Conservation (phyloP, 2,113 vertebrate genomes). For the Gadus chalcogrammus region DNA sequence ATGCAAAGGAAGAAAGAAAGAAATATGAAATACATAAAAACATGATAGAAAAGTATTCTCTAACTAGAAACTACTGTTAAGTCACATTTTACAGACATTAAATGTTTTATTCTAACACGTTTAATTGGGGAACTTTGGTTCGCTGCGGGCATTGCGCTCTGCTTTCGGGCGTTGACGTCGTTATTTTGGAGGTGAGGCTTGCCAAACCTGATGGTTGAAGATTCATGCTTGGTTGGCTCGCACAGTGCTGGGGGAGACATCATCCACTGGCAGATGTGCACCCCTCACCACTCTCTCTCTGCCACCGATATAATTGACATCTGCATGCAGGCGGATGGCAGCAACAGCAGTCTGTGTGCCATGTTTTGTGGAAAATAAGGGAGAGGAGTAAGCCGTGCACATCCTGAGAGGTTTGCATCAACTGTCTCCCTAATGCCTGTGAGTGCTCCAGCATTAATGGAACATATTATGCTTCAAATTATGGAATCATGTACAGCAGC, state of each 20-base stretch:
- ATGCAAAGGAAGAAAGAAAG: no score
- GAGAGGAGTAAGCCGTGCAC: conserved; percentile 65
- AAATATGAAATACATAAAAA: neutral
- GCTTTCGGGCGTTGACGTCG: conserved; percentile 18
- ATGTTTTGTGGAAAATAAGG: conserved; percentile 44
- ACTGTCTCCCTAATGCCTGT: conserved; percentile 62
- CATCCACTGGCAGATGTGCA: conserved; percentile 63
- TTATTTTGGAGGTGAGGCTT: conserved; percentile 46
- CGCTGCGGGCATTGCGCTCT: conserved; percentile 4
- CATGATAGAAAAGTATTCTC: neutral
- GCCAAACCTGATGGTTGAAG: conserved; percentile 45
- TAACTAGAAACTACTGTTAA: neutral
- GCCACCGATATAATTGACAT: conserved; percentile 67
- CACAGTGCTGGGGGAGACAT: conserved; percentile 52
- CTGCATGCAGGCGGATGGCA: conserved; percentile 65
- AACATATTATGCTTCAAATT: conserved; percentile 73
- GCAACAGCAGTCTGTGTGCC: conserved; percentile 53
- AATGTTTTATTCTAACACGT: conserved; percentile 3
- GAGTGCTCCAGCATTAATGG: conserved; percentile 69
- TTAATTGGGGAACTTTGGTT: conserved; percentile 6
- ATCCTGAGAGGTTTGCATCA: conserved; percentile 65
- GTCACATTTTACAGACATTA: neutral
- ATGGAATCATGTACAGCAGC: conserved; percentile 74
- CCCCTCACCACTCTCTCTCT: conserved; percentile 56
- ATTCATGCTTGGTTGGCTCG: conserved; percentile 50